A percentile compares a stretch with the other conserved stretches of the same genome.
phyloP scores from a whole-genome alignment of 2,113 vertebrate genomes.

The Martes martes region DNA sequence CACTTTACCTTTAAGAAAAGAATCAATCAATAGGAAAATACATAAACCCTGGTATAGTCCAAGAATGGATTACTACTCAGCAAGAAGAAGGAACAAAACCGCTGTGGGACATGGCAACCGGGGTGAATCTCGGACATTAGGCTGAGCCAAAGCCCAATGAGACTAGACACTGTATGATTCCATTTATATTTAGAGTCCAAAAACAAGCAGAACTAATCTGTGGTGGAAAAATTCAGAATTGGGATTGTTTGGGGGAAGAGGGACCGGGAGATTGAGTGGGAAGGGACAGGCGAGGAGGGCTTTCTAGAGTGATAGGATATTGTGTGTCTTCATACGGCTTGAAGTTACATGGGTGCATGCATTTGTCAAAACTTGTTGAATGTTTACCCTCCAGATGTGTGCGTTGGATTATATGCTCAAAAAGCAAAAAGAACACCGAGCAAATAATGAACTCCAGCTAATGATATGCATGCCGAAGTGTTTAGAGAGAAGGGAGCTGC shows the following conservation, averaged over 20 bases:
- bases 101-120: not conserved
- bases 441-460: not conserved
- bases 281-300: not conserved
- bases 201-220: not conserved
- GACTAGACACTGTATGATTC: not conserved
- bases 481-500: not conserved
- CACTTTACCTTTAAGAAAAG: not conserved
- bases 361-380: not conserved
- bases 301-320: not conserved
- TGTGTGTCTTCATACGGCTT: not conserved
- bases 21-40: not conserved
- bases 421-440: not conserved
- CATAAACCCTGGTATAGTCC: not conserved
- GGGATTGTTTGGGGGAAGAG: not conserved
- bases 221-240: not conserved
- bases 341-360: not conserved
- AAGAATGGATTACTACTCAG: not conserved
- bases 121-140: not conserved
- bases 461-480: not conserved
- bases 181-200: not conserved
- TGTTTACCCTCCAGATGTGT: not conserved
- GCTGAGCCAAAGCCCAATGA: not conserved
- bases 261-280: not conserved
- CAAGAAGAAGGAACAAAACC: not conserved
- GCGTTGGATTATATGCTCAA: not conserved